These are phyloP conservation scores for Drosophila simulans DNA, from an alignment of 1,140 invertebrate species.

Conservation along the genomic window DNA sequence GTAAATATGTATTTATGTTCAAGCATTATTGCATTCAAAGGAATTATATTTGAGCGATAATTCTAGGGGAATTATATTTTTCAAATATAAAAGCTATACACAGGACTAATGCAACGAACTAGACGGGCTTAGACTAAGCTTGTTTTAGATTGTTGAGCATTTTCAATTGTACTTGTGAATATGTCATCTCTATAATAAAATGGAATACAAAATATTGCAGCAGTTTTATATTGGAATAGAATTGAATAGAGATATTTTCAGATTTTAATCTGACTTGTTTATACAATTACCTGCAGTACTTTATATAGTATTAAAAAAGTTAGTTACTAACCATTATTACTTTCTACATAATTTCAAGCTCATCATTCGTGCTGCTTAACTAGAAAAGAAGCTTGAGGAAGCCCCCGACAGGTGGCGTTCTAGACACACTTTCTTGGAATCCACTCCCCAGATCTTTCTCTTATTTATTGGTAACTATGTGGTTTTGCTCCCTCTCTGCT, in stretches of 20 bases:
- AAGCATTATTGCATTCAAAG: slow-evolving; percentile 5
- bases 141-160: slow-evolving; percentile 8
- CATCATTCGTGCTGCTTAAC: slow-evolving; percentile 17
- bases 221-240: background rate
- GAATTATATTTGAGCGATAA: slow-evolving; percentile 28
- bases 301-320: background rate
- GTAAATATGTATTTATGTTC: slow-evolving; percentile 72
- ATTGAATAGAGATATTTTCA: no score
- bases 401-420: slow-evolving; percentile 29
- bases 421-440: background rate
- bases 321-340: slow-evolving; percentile 25
- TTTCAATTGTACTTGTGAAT: background rate
- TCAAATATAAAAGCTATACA: slow-evolving; percentile 13
- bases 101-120: slow-evolving; percentile 13
- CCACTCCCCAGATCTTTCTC: slow-evolving; percentile 14
- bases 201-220: background rate
- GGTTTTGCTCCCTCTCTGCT: slow-evolving; percentile 1
- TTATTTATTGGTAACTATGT: slow-evolving; percentile 16
- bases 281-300: background rate
- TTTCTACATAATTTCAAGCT: slow-evolving; percentile 5
- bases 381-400: background rate
- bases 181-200: background rate
- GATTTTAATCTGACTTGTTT: no score
- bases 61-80: slow-evolving; percentile 10
- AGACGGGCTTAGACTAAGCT: slow-evolving; percentile 21